Conservation (phyloP, 2,113 vertebrate species). For the Ctenodactylus gundi region DNA sequence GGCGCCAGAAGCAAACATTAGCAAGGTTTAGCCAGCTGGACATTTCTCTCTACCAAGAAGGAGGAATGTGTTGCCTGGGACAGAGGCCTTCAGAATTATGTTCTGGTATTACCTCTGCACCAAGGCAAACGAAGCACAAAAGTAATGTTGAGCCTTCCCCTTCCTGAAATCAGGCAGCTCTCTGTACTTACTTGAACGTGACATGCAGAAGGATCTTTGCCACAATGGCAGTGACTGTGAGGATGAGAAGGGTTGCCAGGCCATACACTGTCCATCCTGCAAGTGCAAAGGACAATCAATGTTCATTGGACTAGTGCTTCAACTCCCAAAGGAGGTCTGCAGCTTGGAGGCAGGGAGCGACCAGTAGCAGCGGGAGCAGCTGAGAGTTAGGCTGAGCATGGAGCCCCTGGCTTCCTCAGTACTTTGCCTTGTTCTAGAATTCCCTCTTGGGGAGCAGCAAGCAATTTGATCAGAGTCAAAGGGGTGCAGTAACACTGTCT, state of each 20-base stretch:
- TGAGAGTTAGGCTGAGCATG: background rate
- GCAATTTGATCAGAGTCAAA: background rate
- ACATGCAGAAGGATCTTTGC: constrained; percentile 94
- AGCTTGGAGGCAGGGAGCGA: background rate
- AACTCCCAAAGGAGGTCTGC: background rate
- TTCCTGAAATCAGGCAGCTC: background rate
- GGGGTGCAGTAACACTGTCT: background rate
- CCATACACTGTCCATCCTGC: constrained; percentile 97
- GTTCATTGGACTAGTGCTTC: background rate
- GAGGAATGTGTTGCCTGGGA: background rate
- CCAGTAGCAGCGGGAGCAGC: background rate
- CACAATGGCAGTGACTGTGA: constrained; percentile 92
- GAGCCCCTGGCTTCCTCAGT: background rate
- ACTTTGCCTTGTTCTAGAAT: background rate
- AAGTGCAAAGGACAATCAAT: constrained; percentile 27
- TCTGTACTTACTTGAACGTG: constrained; percentile 92
- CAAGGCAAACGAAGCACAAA: background rate
- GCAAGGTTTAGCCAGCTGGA: background rate
- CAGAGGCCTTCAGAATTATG: background rate
- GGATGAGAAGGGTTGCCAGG: constrained; percentile 92
- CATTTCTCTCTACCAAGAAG: background rate
- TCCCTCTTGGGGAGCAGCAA: background rate
- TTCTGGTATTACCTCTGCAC: background rate
- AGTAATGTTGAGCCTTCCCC: background rate
- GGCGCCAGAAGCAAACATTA: background rate